Evolutionary conservation across 2,113 vertebrate species (phyloP), one percentile per base, ranked within the genome.

Genomic region (Leptobrachium leishanense): DNA sequence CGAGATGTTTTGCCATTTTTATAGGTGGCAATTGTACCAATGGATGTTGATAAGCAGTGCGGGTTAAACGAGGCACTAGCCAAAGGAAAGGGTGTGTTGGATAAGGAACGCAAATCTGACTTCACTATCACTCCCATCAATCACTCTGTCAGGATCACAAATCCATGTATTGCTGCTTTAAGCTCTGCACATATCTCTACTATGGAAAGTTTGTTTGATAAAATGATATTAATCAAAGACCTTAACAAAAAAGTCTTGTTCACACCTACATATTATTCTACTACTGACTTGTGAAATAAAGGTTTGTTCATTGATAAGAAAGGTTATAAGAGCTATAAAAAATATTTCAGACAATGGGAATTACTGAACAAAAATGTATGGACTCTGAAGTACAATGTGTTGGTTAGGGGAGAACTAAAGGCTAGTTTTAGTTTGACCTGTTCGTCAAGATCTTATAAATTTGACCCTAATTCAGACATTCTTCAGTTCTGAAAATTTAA

Each of bases 161-260:
- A 74, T 9, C 39, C 20, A 43, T 68, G 65, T 81, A 66, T 82
- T 86, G 83, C 85, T 85, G 83, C 83, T 87, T 85, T 84, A 78
- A 77, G 84, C 63, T 77, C 73, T 76, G 40, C 82, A 79, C 83
- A 88, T 91, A 88, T 88, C 85, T 86, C 84, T 87, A 85, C 86
- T 84, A 83, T 82, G 83, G 75, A 77, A 84, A 86, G 90, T 87
- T 85, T 84, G 77, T 46, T 84, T 85, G 89, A 93, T 91, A 91
- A 91, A 88, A 83, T 84, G 83, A 65, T 85, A 87, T 91, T 89
- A 87, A 78, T 86, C 87, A 31, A 31, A 87, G 85, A 86, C 76
- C 67, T 88, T 62, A 76, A 65, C 41, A 2, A 44, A 55, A 15
- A 54, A 50, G n/a, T 66, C 50, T 10, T 59, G 46, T 55, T 57